Base-by-base conservation (phyloP, 2,888 invertebrate species). In the Deilephila elpenor region DNA sequence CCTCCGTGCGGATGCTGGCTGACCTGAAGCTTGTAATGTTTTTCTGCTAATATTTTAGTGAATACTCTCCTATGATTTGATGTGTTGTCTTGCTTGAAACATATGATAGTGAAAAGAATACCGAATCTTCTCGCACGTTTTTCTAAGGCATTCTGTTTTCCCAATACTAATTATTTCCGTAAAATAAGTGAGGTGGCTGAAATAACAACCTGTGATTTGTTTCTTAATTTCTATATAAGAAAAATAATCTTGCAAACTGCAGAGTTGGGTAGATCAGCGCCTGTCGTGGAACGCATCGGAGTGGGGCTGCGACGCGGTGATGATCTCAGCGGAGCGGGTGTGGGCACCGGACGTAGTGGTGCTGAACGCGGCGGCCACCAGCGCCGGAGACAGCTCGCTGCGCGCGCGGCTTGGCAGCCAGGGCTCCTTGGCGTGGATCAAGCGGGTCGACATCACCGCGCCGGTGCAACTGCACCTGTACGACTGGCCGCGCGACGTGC, bases 291-390 rank as follows among this genome's bases (percentile, higher is more conserved):
- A 97, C 84, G 88, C 95, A 0, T 90, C 93, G 3, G 95, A 96
- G 32, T 97, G 97, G 79, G 96, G 96, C 44, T 93, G 97, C 71
- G 91, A 91, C 29, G 88, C 89, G 61, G 89, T 96, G 59, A 95
- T 96, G 84, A 91, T 97, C 82, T 95, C 96, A 11, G 96, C 96
- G 75, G 96, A 96, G 87, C 97, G 97, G 85, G 94, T 98, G 79
- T 98, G 98, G 97, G 96, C 96, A 87, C 98, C 97, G 5, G 97
- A 97, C 88, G 93, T 97, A 75, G 95, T 95, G 76, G 93, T 97
- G 19, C 96, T 96, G 80, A 97, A 97, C 90, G 96, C 96, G 90
- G 96, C 96, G 76, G 96, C 96, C 3, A 94, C 95, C 11, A 95
- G 95, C 59, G 95, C 94, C 61, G 94, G 95, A 14, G 94, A 96